Evolutionary conservation across 2,888 invertebrate species (phyloP).

Genomic region (Drosophila niveifrons): DNA sequence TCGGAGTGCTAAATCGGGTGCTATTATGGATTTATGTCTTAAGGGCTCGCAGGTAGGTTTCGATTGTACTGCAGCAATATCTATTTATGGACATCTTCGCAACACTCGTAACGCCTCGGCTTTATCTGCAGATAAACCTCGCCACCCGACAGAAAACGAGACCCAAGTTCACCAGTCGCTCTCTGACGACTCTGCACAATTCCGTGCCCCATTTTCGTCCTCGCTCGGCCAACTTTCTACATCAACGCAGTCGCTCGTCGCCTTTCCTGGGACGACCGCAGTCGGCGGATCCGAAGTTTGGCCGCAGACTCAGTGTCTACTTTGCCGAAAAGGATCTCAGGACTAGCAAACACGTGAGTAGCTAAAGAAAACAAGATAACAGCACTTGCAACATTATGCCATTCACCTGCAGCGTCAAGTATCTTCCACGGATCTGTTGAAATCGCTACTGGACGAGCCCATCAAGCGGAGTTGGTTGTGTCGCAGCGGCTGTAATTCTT

Average conservation of each 20-base stretch:
- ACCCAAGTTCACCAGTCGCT: slow-evolving; percentile 79
- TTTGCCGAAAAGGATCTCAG: slow-evolving; percentile 68
- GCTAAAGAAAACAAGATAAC: too few species aligned
- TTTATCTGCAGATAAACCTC: slow-evolving; percentile 83
- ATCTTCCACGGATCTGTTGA: slow-evolving; percentile 84
- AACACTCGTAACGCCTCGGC: neutral
- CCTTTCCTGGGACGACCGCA: slow-evolving; percentile 82
- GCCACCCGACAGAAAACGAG: slow-evolving; percentile 84
- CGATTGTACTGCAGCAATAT: neutral
- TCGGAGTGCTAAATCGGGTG: slow-evolving; percentile 24
- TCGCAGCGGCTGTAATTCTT: slow-evolving; percentile 74
- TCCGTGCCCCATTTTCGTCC: slow-evolving; percentile 75
- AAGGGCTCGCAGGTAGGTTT: slow-evolving; percentile 84
- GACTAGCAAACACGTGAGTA: slow-evolving; percentile 58
- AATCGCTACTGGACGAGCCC: slow-evolving; percentile 84
- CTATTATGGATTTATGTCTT: slow-evolving; percentile 85
- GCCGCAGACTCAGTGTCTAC: slow-evolving; percentile 65
- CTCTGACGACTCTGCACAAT: slow-evolving; percentile 66
- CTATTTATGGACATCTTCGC: neutral
- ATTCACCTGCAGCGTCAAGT: slow-evolving; percentile 59
- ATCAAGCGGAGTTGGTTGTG: slow-evolving; percentile 86
- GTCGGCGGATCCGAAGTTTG: slow-evolving; percentile 84
- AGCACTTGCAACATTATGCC: neutral
- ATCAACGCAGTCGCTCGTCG: slow-evolving; percentile 79
- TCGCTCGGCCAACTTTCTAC: slow-evolving; percentile 83